A percentile compares a stretch with the other conserved stretches of the same genome.
Evolutionary conservation across 2,113 vertebrate species (phyloP).

Genomic region (Oceanites oceanicus): DNA sequence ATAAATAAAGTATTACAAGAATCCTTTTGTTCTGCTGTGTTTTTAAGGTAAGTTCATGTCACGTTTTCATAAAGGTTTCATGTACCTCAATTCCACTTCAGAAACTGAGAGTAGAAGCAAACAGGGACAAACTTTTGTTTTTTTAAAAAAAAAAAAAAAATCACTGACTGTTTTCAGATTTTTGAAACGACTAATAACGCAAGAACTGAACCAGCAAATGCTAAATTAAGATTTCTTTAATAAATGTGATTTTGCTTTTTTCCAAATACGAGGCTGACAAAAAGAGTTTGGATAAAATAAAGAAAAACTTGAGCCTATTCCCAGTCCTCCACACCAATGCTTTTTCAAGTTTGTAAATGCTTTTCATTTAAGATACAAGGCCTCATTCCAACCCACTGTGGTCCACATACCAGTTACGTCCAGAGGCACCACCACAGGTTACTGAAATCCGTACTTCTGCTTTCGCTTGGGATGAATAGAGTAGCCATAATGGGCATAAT

Average conservation of each 20-base stretch:
- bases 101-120: background rate
- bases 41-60: background rate
- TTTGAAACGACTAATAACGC: background rate
- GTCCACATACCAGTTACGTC: background rate
- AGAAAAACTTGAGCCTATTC: background rate
- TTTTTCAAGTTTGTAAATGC: background rate
- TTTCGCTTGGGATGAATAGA: background rate
- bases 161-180: background rate
- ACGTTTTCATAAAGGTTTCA: background rate
- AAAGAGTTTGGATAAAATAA: background rate
- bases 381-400: background rate
- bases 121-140: background rate
- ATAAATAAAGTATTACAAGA: constrained; percentile 18
- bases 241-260: background rate
- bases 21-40: background rate
- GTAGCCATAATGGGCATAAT: background rate
- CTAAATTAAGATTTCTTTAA: background rate
- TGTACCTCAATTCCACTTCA: background rate
- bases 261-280: background rate
- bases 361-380: background rate
- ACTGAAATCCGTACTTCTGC: background rate
- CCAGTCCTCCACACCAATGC: background rate
- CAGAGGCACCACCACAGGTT: background rate
- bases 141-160: background rate
- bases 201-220: background rate